These are phyloP conservation scores for Watsonalla cultraria DNA, from an alignment of 2,888 invertebrate genomes.

Conservation along the genomic window DNA sequence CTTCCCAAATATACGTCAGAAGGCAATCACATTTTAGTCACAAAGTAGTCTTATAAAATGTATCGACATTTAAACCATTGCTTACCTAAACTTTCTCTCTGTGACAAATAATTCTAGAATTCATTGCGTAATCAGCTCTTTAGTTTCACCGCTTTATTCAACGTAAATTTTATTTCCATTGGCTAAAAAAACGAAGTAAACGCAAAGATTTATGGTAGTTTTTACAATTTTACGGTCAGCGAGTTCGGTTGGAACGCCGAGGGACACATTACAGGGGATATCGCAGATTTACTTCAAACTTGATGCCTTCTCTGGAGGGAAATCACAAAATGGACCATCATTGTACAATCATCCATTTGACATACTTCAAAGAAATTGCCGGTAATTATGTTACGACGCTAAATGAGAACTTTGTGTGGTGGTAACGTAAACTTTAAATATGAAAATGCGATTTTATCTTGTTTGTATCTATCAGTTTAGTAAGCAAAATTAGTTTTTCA, in stretches of 20 bases:
- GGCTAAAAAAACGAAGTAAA: slow-evolving; percentile 36
- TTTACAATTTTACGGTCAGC: slow-evolving; percentile 77
- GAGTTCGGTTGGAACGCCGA: slow-evolving; percentile 58
- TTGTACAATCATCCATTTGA: slow-evolving; percentile 52
- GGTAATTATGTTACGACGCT: not conserved
- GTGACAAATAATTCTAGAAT: no score
- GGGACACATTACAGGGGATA: slow-evolving; percentile 72
- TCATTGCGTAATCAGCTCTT: not conserved
- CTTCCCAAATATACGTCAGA: no score
- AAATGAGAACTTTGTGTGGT: not conserved
- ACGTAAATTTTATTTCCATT: slow-evolving; percentile 14
- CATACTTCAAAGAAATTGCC: slow-evolving; percentile 30
- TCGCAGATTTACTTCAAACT: slow-evolving; percentile 74
- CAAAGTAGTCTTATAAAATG: no score
- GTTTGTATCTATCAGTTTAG: no score
- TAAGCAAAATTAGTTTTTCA: no score
- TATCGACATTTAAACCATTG: no score
- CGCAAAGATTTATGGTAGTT: slow-evolving; percentile 71
- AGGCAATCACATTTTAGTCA: no score
- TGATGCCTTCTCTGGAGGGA: slow-evolving; percentile 69
- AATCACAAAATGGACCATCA: slow-evolving; percentile 64
- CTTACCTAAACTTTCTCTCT: no score
- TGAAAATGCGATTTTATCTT: no score
- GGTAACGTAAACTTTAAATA: no score
- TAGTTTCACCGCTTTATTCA: slow-evolving; percentile 8